Conservation (phyloP, 2,888 invertebrate genomes). For the Perizoma flavofasciatum region DNA sequence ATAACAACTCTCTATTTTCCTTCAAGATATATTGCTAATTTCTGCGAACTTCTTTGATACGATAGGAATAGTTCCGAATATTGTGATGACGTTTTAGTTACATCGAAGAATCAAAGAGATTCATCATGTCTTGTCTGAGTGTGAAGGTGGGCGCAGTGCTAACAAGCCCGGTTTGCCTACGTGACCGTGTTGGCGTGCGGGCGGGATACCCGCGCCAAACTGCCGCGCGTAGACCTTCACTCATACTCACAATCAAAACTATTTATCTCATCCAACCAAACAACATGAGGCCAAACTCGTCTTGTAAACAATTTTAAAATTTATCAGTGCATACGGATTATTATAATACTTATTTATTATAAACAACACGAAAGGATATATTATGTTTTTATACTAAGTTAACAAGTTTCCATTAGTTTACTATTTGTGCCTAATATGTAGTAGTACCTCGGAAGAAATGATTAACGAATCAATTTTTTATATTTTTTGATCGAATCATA, state of each 20-base stretch:
- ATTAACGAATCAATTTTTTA: too few species aligned
- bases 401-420: not conserved
- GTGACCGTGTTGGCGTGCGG: constrained; percentile 62
- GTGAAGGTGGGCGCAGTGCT: constrained; percentile 7
- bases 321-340: constrained; percentile 33
- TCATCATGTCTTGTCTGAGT: constrained; percentile 10
- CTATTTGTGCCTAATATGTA: too few species aligned
- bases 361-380: too few species aligned
- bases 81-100: constrained; percentile 30
- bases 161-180: constrained; percentile 53
- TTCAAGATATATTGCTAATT: constrained; percentile 15
- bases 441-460: too few species aligned
- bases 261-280: constrained; percentile 39
- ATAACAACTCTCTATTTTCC: constrained; percentile 18
- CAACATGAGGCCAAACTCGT: constrained; percentile 26
- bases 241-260: constrained; percentile 38
- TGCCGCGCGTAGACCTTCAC: constrained; percentile 58
- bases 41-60: constrained; percentile 22
- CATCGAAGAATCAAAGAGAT: constrained; percentile 23
- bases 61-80: constrained; percentile 27
- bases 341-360: constrained; percentile 17
- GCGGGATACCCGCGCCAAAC: constrained; percentile 32
- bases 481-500: too few species aligned
- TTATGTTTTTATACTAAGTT: not conserved
- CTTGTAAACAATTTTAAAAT: constrained; percentile 28